A percentile compares a stretch with the other conserved stretches of the same genome.
Conservation (phyloP, 1,140 invertebrate species). For the Maniola jurtina region DNA sequence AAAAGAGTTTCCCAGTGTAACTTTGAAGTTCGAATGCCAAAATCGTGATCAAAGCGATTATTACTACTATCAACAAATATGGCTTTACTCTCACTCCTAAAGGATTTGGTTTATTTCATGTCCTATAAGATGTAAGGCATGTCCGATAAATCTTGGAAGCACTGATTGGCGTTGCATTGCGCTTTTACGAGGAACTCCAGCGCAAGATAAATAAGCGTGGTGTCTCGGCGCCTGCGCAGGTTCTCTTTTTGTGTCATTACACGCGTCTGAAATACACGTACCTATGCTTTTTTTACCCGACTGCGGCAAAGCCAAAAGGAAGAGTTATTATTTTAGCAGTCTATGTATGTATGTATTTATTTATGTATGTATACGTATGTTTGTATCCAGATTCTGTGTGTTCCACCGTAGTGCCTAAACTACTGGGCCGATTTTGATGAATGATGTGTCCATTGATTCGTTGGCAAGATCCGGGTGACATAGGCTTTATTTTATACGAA, state of each 20-base stretch:
- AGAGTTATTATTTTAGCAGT: slow-evolving; percentile 22
- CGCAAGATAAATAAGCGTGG: slow-evolving; percentile 31
- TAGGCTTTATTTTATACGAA: no score
- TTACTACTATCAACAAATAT: neutral
- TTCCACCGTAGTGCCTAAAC: no score
- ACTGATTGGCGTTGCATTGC: slow-evolving; percentile 26
- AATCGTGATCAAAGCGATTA: neutral
- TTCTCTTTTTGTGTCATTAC: slow-evolving; percentile 32
- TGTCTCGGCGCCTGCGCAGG: slow-evolving; percentile 38
- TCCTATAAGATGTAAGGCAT: neutral
- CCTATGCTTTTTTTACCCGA: no score
- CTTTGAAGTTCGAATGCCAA: neutral
- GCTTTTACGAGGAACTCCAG: slow-evolving; percentile 26
- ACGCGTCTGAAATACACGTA: slow-evolving; percentile 19
- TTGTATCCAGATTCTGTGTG: no score
- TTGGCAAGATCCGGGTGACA: no score
- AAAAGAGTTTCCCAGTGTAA: no score
- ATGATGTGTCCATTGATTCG: no score
- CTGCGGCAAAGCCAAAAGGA: no score
- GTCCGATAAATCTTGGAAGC: slow-evolving; percentile 23
- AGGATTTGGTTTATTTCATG: slow-evolving; percentile 9
- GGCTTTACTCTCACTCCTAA: neutral
- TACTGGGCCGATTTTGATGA: no score
- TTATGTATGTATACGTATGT: no score
- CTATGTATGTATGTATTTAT: no score